These are phyloP conservation scores for Sebastes iracundus DNA, from an alignment of 2,797 vertebrate species.

Conservation along the genomic window DNA sequence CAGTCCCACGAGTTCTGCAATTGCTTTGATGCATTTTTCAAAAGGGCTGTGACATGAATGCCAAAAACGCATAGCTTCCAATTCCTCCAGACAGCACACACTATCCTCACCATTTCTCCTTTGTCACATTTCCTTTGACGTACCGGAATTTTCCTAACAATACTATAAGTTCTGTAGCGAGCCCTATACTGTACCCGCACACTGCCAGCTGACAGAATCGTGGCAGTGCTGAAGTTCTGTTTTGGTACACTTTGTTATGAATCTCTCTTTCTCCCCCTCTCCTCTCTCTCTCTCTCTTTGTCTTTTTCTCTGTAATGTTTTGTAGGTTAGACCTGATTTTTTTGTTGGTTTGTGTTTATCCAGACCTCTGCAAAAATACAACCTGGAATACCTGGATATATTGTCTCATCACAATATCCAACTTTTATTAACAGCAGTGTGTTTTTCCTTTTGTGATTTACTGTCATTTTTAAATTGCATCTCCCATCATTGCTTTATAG, in stretches of 20 bases:
- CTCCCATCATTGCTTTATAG: neutral
- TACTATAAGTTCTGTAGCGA: slow-evolving; percentile 57
- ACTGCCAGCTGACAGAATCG: slow-evolving; percentile 52
- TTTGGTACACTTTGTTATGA: slow-evolving; percentile 41
- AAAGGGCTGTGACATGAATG: slow-evolving; percentile 77
- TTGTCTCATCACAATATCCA: neutral
- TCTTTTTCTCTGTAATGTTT: slow-evolving; percentile 16
- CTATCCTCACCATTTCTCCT: slow-evolving; percentile 52
- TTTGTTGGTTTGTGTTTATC: slow-evolving; percentile 20
- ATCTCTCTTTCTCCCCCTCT: slow-evolving; percentile 4
- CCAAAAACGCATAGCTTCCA: slow-evolving; percentile 65
- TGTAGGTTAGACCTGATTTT: slow-evolving; percentile 11
- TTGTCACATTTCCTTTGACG: slow-evolving; percentile 57
- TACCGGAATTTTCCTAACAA: slow-evolving; percentile 40
- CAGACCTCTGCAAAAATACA: slow-evolving; percentile 1
- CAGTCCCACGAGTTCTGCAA: slow-evolving; percentile 64
- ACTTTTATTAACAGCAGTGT: neutral
- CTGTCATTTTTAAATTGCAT: neutral
- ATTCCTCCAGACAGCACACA: slow-evolving; percentile 65
- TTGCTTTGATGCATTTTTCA: slow-evolving; percentile 84
- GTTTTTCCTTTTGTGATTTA: neutral
- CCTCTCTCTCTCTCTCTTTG: slow-evolving; percentile 4
- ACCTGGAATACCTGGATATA: neutral
- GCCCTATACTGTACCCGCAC: slow-evolving; percentile 36
- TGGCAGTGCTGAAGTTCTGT: slow-evolving; percentile 45